phyloP scores from a whole-genome alignment of 2,888 invertebrate genomes.

The Scaptomyza parva region DNA sequence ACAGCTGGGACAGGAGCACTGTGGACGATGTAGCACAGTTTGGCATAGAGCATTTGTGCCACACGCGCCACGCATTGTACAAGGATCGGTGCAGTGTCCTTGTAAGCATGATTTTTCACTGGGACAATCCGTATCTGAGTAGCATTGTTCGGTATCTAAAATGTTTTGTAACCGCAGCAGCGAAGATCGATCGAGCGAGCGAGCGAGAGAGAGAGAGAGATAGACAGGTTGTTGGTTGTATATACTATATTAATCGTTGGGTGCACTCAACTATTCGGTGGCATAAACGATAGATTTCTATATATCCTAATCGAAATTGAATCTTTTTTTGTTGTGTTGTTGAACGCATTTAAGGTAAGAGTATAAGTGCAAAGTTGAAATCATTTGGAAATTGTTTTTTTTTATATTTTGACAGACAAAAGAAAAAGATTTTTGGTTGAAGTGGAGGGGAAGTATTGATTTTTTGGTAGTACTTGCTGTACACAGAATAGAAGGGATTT shows the following conservation, averaged over 20 bases:
- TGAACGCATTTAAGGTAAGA: slow-evolving; percentile 22
- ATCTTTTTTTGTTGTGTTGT: slow-evolving; percentile 17
- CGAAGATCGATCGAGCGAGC: slow-evolving; percentile 74
- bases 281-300: slow-evolving; percentile 47
- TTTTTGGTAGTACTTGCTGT: slow-evolving; percentile 26
- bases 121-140: slow-evolving; percentile 95
- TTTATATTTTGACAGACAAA: slow-evolving; percentile 35
- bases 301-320: slow-evolving; percentile 51
- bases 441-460: slow-evolving; percentile 19
- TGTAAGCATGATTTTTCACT: slow-evolving; percentile 96
- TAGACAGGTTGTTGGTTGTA: slow-evolving; percentile 78
- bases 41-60: slow-evolving; percentile 95
- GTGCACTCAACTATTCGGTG: slow-evolving; percentile 73
- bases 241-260: slow-evolving; percentile 74
- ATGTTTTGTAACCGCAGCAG: slow-evolving; percentile 69
- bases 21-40: slow-evolving; percentile 92
- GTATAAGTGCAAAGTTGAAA: slow-evolving; percentile 41
- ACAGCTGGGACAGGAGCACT: slow-evolving; percentile 95
- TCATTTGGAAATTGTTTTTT: slow-evolving; percentile 14
- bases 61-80: slow-evolving; percentile 94
- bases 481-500: slow-evolving; percentile 38
- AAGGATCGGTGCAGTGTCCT: slow-evolving; percentile 95
- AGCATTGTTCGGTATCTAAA: slow-evolving; percentile 91
- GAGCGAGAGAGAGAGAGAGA: slow-evolving; percentile 77
- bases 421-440: slow-evolving; percentile 41